Evolutionary conservation across 2,888 invertebrate species (phyloP), one percentile per base, ranked within the genome.

Genomic region (Nycteola revayana): DNA sequence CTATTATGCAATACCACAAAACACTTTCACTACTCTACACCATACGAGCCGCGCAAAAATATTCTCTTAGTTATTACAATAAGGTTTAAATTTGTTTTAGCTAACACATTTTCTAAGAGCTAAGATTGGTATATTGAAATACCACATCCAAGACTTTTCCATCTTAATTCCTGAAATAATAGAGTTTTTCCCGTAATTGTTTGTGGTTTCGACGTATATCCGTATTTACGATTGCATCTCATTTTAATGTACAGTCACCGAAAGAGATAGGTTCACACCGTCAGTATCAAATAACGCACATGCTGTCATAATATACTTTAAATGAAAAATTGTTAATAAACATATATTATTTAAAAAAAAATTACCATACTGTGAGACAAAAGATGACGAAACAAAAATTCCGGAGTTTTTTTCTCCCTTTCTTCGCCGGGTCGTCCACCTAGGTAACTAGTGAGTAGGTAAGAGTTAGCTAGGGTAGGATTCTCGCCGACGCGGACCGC

Each of bases 21-120:
- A 58, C 66, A 84, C 85, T 85, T 85, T 85, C 85, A 81, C 85
- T 81, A 61, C 49, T 64, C 62, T 56, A 58, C 18, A 28, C 35
- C 42, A 37, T 23, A 28, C 14, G 11, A 18, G 25, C 27, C 54
- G 66, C 54, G 25, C 52, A 37, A 75, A 67, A 68, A 46, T 50
- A 27, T 18, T 59, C 76, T 48, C 51, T 76, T 66, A 29, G 0
- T 1, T 20, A 10, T 10, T 0, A 2, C 2, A 0, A 21, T 44
- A 57, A 24, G 42, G 40, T 29, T 27, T 20, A 35, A 21, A 2
- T 21, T 24, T 26, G 14, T 33, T n/a, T n/a, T n/a, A n/a, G n/a
- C n/a, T n/a, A n/a, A 7, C 21, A 3, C 4, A 4, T 36, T 37
- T 40, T 33, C 42, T 32, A 48, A 27, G 37, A 42, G 47, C 45